phyloP scores from a whole-genome alignment of 2,797 vertebrate genomes.

The Chrysocyon brachyurus region DNA sequence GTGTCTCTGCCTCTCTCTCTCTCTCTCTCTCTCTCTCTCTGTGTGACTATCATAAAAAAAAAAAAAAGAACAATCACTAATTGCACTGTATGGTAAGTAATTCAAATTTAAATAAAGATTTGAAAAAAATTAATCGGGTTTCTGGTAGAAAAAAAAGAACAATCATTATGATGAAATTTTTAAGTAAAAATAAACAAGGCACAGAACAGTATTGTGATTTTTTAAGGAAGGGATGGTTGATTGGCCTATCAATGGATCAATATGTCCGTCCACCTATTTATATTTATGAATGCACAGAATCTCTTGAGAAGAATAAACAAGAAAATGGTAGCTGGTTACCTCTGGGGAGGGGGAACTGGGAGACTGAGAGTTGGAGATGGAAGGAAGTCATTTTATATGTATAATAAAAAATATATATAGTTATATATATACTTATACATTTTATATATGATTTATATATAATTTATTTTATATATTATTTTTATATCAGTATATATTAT shows the following conservation, averaged over 20 bases:
- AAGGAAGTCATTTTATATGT: not conserved
- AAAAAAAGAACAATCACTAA: not conserved
- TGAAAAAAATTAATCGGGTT: not conserved
- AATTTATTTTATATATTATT: no score
- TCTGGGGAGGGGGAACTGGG: not conserved
- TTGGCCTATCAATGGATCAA: not conserved
- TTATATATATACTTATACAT: no score
- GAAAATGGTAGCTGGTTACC: not conserved
- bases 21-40: no score
- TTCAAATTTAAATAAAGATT: not conserved
- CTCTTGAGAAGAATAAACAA: not conserved
- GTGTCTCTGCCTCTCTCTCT: no score
- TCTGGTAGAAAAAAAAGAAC: not conserved
- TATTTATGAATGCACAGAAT: not conserved
- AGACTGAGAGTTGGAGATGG: not conserved
- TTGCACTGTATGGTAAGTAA: not conserved
- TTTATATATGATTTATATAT: no score
- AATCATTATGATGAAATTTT: not conserved
- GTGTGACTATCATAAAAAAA: no score
- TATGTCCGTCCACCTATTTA: not conserved
- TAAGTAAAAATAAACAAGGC: constrained; percentile 23
- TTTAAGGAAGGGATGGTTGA: not conserved
- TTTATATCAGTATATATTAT: no score
- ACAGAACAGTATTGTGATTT: not conserved
- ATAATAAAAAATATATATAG: no score